Base-by-base conservation (phyloP, 2,113 vertebrate genomes). In the Lampris megalopsis region DNA sequence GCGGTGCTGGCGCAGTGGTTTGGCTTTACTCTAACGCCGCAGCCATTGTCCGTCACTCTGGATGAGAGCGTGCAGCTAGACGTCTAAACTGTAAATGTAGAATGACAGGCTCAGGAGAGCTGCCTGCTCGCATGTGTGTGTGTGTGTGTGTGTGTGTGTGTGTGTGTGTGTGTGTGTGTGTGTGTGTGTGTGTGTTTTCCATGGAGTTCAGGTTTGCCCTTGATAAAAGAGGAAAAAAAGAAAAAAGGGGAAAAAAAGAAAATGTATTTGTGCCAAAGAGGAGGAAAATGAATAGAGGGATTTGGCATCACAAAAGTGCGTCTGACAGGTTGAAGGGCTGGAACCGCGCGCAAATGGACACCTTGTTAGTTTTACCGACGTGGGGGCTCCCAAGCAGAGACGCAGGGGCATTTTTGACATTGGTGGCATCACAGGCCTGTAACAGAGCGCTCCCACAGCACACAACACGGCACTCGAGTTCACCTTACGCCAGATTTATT, bases 41-140 rank as follows among this genome's bases (percentile, higher is more conserved):
- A 54, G 77, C 86, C 84, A 71, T 62, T 71, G 79, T 76, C 58
- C 80, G 91, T 89, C 91, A 81, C 85, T 76, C 75, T 9, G 82
- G 84, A 87, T 90, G 9, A 85, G 73, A 84, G 84, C 64, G 67
- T 86, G n/a, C 88, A 53, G 84, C 84, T 83, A 84, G 91, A 88
- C 49, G 87, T 80, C 90, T 87, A 69, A 81, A 85, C 88, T 76
- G 84, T 87, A 91, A 92, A 92, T 91, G 88, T 77, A 67, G 72
- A 84, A 86, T 89, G 93, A 93, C 90, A 91, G 9, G 86, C 85
- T 93, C 77, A 91, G 90, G 88, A 93, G 77, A 92, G 88, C 80
- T 91, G 87, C 81, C 61, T 87, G 84, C 79, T 90, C n/a, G n/a
- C n/a, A n/a, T n/a, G n/a, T n/a, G n/a, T n/a, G 40, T 24, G 49